Evolutionary conservation across 2,113 vertebrate species (phyloP), one percentile per base, ranked within the genome.

Genomic region (Ornithorhynchus anatinus): DNA sequence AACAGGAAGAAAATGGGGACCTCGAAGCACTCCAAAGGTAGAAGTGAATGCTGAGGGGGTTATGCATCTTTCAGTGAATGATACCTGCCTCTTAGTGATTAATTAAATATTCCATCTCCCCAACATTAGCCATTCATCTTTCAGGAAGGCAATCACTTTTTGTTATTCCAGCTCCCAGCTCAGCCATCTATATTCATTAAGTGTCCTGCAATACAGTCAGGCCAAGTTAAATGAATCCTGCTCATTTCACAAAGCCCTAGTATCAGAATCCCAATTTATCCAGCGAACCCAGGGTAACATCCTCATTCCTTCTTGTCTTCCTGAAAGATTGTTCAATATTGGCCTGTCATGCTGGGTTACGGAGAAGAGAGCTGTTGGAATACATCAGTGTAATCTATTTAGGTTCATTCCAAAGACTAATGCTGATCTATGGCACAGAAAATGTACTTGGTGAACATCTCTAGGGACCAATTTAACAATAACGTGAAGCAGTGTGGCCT

Each of bases 151-250:
- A 6, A 5, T 67, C 65, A 13, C n/a, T 45, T 14, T 75, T 84
- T 62, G 58, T 61, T 58, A 8, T 61, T 71, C 58, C 29, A 27
- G 51, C 33, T 19, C 69, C 79, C 59, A 71, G 59, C 76, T 57
- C 29, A 65, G 22, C 66, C 39, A 58, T 85, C 69, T 69, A 1
- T 82, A 61, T 72, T 77, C 65, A 82, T 87, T 75, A 84, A 38
- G 54, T n/a, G 11, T 2, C 7, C 42, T 44, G 27, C 12, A 48
- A 50, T 70, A 59, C 31, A 74, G 68, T 59, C 61, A 3, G 59
- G 57, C 27, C 1, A 32, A 25, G 68, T 36, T 61, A 68, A 84
- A 17, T 38, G 59, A 43, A 59, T 44, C n/a, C 51, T 77, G 60
- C 77, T 69, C 32, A 45, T 84, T 76, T 50, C 42, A 60, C 47